Base-by-base conservation (phyloP, 2,888 invertebrate genomes). In the Hypolimnas misippus region DNA sequence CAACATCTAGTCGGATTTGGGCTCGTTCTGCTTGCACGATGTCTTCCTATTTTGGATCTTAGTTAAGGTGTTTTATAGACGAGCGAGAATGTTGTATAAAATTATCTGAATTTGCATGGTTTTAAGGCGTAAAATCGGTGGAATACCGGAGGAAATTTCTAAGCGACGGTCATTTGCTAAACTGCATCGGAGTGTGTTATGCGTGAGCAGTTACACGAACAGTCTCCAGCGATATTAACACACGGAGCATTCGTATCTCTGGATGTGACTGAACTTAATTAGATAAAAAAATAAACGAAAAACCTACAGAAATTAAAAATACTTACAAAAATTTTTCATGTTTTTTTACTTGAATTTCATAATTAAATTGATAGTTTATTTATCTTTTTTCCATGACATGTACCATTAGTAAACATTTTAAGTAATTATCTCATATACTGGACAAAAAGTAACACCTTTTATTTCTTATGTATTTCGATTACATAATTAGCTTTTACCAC, bases 101-200 rank as follows among this genome's bases (percentile, higher is more conserved):
- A 83, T 80, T 77, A 77, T 75, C 76, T 75, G 72, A 79, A 83
- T 83, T 82, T 81, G 76, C 81, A 82, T 78, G 75, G 74, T 69
- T 78, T 76, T 75, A 79, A 76, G 77, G 78, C 74, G 79, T 79
- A 83, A 87, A 84, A 84, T 79, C 72, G 73, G 71, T 73, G 73
- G 74, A 73, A 79, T 79, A 79, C 76, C 77, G 72, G 68, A 73
- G 77, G 78, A 82, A 83, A 80, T 86, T 84, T 85, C 83, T 80
- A 79, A 63, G 67, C 72, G 76, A 77, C 79, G 81, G 83, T 84
- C 83, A 84, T 85, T 87, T 83, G 78, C 79, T 68, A 73, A 70
- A 75, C 82, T 82, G 83, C 78, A 82, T 82, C 81, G 79, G 75
- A 74, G 74, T 84, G 70, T 81, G 83, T 83, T 82, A 83, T 82